A percentile compares a stretch with the other conserved stretches of the same genome.
phyloP scores from a whole-genome alignment of 2,113 vertebrate genomes.

The Melanerpes formicivorus region DNA sequence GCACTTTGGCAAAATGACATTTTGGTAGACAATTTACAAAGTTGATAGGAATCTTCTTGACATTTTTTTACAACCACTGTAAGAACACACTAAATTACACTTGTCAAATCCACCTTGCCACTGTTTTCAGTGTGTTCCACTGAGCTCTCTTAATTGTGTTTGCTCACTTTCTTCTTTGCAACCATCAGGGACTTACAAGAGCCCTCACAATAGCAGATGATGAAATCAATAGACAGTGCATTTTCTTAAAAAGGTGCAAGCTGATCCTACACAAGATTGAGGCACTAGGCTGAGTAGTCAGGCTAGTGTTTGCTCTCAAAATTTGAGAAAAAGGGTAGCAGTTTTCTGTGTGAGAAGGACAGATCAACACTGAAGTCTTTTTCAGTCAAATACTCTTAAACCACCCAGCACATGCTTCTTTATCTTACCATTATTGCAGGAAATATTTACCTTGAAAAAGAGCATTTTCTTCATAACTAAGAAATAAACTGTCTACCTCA shows the following conservation, averaged over 20 bases:
- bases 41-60: neutral
- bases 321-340: neutral
- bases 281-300: neutral
- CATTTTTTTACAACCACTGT: neutral
- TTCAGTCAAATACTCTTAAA: neutral
- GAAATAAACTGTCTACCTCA: neutral
- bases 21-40: neutral
- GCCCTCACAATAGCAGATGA: neutral
- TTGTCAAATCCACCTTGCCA: neutral
- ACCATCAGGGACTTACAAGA: neutral
- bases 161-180: slow-evolving; percentile 1
- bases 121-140: neutral
- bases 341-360: neutral
- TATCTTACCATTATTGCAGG: neutral
- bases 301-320: neutral
- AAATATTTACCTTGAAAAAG: neutral
- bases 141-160: neutral
- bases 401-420: neutral
- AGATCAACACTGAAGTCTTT: neutral
- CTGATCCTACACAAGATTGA: neutral
- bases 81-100: neutral
- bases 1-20: neutral
- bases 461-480: neutral
- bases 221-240: neutral
- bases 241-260: neutral